Conservation (phyloP, 2,797 vertebrate genomes). For the Acipenser ruthenus region DNA sequence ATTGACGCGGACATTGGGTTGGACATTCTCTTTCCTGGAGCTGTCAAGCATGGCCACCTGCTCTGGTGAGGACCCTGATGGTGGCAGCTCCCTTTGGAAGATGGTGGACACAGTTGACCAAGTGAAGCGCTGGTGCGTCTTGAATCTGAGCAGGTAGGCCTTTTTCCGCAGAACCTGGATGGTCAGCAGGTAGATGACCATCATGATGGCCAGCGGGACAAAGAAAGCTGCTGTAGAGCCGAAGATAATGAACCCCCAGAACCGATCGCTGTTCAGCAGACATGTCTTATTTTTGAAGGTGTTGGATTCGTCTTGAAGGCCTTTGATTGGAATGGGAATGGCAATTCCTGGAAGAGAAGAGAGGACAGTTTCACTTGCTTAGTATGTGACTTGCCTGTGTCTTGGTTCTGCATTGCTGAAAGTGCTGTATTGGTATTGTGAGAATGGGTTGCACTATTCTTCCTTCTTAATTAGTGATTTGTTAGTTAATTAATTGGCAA, state of each 20-base stretch:
- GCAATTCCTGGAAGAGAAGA: conserved; percentile 75
- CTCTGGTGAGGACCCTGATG: conserved; percentile 49
- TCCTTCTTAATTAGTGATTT: too few relatives aligned
- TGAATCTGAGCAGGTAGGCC: conserved; percentile 76
- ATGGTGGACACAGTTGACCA: conserved; percentile 71
- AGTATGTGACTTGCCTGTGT: too few relatives aligned
- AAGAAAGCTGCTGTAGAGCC: conserved; percentile 90
- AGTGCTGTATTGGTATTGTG: too few relatives aligned
- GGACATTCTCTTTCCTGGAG: conserved; percentile 48
- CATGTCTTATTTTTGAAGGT: conserved; percentile 81
- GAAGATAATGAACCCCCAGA: conserved; percentile 82
- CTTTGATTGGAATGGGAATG: conserved; percentile 83
- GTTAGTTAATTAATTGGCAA: too few relatives aligned
- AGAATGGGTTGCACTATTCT: too few relatives aligned
- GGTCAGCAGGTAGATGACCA: conserved; percentile 89
- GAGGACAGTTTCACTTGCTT: conserved; percentile 10
- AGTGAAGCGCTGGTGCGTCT: conserved; percentile 65
- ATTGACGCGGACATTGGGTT: conserved; percentile 18
- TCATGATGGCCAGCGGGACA: conserved; percentile 85
- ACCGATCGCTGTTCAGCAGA: conserved; percentile 67
- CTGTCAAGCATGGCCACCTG: conserved; percentile 62
- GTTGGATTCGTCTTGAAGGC: conserved; percentile 63
- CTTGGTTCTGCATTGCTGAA: too few relatives aligned
- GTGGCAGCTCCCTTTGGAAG: conserved; percentile 66
- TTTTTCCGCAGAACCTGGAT: conserved; percentile 84